Evolutionary conservation across 2,113 vertebrate species (phyloP).

Genomic region (Spea bombifrons): DNA sequence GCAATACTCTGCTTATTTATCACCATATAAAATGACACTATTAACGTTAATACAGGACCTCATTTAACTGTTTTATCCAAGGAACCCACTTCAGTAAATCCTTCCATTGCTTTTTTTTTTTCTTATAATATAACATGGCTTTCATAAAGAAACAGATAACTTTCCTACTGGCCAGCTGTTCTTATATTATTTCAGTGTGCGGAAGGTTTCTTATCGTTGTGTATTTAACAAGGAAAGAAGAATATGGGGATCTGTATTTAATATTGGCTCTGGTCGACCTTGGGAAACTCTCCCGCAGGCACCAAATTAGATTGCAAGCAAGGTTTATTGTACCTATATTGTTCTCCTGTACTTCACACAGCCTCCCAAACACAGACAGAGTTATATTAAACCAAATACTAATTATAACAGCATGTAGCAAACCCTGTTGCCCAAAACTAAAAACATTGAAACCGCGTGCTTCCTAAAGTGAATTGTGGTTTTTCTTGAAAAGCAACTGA

Average conservation of each 20-base stretch:
- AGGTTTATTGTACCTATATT: slow-evolving; percentile 30
- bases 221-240: background rate
- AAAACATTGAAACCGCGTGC: background rate
- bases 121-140: background rate
- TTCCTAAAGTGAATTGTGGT: background rate
- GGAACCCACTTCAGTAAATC: background rate
- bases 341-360: slow-evolving; percentile 8
- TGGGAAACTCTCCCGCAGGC: slow-evolving; percentile 13
- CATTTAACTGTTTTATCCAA: background rate
- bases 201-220: background rate
- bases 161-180: slow-evolving; percentile 15
- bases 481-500: background rate
- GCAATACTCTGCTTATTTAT: background rate
- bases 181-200: slow-evolving; percentile 10
- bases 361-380: slow-evolving; percentile 8
- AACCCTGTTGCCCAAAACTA: background rate
- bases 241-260: slow-evolving; percentile 20
- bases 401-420: slow-evolving; percentile 21
- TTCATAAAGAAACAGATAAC: background rate
- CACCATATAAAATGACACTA: background rate
- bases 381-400: slow-evolving; percentile 32
- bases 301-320: slow-evolving; percentile 28
- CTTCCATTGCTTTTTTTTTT: background rate
- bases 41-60: slow-evolving; percentile 1
- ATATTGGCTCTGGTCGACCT: slow-evolving; percentile 35